A percentile compares a stretch with the other conserved stretches of the same genome.
Evolutionary conservation across 2,113 vertebrate genomes (phyloP).

Genomic region (Nothobranchius furzeri): DNA sequence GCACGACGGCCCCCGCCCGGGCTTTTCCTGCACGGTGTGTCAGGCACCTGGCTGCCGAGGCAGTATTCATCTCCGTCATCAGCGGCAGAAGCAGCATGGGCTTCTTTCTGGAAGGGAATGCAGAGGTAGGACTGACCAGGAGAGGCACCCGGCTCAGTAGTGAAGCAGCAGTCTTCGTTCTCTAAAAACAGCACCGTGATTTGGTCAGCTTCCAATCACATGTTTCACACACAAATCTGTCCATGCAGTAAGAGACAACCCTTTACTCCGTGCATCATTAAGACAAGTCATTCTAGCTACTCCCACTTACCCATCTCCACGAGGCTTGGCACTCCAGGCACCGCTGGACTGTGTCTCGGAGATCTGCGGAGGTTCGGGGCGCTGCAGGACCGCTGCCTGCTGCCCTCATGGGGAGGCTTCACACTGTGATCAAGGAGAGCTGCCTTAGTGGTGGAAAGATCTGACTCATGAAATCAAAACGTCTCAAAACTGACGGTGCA

Average conservation of each 20-base stretch:
- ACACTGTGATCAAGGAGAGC: constrained; percentile 71
- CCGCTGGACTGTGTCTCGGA: constrained; percentile 84
- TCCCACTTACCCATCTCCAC: constrained; percentile 87
- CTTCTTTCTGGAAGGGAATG: constrained; percentile 90
- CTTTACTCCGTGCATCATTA: too few species aligned
- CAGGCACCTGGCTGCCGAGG: constrained; percentile 82
- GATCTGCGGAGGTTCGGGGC: constrained; percentile 92
- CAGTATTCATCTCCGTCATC: constrained; percentile 82
- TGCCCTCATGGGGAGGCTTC: constrained; percentile 87
- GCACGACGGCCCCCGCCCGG: constrained; percentile 84
- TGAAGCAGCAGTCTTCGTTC: constrained; percentile 87
- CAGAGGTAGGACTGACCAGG: constrained; percentile 93
- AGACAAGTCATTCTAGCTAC: not conserved
- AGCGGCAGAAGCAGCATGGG: constrained; percentile 58
- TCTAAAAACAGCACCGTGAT: constrained; percentile 73
- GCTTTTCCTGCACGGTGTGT: constrained; percentile 85
- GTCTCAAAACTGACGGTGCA: too few species aligned
- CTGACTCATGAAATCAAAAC: not conserved
- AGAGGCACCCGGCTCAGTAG: constrained; percentile 68
- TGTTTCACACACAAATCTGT: too few species aligned
- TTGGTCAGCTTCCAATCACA: not conserved
- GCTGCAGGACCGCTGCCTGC: constrained; percentile 92
- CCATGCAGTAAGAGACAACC: too few species aligned
- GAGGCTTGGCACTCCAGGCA: constrained; percentile 92
- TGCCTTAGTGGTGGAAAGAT: not conserved